Evolutionary conservation across 1,140 invertebrate genomes (phyloP).

Genomic region (Parasteatoda tepidariorum): DNA sequence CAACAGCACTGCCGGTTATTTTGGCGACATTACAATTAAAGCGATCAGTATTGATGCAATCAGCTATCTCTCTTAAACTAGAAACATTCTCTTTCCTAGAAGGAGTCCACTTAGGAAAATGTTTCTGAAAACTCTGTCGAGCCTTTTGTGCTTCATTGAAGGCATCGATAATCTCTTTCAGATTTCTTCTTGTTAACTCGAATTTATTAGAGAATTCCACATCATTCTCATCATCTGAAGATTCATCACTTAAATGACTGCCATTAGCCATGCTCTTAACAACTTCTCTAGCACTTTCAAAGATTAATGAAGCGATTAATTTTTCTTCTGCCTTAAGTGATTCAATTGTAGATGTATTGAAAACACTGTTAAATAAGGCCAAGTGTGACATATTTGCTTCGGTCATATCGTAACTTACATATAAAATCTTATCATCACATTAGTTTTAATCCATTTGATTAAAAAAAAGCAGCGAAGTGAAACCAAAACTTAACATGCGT

Average conservation of each 20-base stretch:
- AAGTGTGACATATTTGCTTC: too few species aligned
- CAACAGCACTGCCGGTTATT: background rate
- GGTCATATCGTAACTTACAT: too few species aligned
- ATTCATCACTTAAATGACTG: background rate
- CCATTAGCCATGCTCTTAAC: too few species aligned
- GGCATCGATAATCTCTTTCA: background rate
- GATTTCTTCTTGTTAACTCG: background rate
- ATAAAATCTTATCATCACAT: too few species aligned
- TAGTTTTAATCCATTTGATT: too few species aligned
- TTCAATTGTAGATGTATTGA: too few species aligned
- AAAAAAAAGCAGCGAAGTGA: too few species aligned
- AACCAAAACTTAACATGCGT: too few species aligned
- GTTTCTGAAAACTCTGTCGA: background rate
- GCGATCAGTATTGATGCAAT: background rate
- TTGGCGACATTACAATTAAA: constrained; percentile 17
- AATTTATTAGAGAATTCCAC: background rate
- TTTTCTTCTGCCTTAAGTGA: too few species aligned
- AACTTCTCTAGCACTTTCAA: too few species aligned
- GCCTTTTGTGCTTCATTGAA: background rate
- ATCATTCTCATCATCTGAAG: background rate
- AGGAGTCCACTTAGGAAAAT: background rate
- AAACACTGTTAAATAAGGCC: too few species aligned
- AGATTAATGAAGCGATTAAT: too few species aligned
- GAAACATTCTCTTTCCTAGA: background rate
- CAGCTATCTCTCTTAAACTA: background rate